Conservation (phyloP, 1,140 invertebrate species). For the Dryas iulia region DNA sequence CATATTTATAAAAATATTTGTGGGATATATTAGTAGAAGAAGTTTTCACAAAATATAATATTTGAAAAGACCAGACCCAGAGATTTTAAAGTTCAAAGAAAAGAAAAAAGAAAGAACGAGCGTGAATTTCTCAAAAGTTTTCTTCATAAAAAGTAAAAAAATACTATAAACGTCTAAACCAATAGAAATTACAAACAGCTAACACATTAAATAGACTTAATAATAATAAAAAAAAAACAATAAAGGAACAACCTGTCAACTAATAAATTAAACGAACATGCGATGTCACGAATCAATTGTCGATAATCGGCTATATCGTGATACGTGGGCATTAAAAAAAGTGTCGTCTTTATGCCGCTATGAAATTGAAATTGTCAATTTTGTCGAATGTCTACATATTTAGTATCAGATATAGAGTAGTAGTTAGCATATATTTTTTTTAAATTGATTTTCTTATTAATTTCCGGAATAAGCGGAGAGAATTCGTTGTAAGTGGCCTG, state of each 20-base stretch:
- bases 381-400: conserved; percentile 19
- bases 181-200: neutral
- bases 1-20: no score
- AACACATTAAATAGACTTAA: neutral
- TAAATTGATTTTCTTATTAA: no score
- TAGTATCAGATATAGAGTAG: neutral
- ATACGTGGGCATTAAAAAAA: conserved; percentile 39
- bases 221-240: neutral
- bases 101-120: no score
- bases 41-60: no score
- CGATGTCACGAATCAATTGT: conserved; percentile 45
- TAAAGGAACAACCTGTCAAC: conserved; percentile 32
- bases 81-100: no score
- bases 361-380: conserved; percentile 52
- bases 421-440: no score
- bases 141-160: no score
- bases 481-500: no score
- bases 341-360: conserved; percentile 38
- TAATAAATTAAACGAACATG: conserved; percentile 35
- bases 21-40: no score
- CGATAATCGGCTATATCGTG: conserved; percentile 43
- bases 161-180: neutral
- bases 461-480: no score
- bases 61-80: no score
- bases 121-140: no score